A percentile compares a stretch with the other conserved stretches of the same genome.
These are phyloP conservation scores for Trogon surrucura DNA, from an alignment of 2,113 vertebrate genomes.

Conservation along the genomic window DNA sequence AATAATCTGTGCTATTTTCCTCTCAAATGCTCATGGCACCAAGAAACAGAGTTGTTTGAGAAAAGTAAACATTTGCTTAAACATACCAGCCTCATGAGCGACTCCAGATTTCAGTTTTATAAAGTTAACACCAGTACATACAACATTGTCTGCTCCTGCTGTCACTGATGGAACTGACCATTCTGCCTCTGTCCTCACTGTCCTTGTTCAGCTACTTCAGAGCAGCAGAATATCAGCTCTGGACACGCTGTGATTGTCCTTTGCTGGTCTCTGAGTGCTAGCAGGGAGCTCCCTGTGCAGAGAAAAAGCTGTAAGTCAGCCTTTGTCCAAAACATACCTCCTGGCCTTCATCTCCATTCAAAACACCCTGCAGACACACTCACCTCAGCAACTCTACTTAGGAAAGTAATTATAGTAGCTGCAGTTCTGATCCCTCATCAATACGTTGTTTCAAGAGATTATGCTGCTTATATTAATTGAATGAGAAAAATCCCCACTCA, in stretches of 20 bases:
- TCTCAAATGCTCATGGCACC: background rate
- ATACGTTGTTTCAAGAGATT: background rate
- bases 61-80: slow-evolving; percentile 37
- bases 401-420: background rate
- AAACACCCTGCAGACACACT: background rate
- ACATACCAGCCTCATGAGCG: background rate
- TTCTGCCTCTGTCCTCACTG: background rate
- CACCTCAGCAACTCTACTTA: background rate
- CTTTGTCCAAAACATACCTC: background rate
- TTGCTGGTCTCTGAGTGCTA: background rate
- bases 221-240: background rate
- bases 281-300: background rate
- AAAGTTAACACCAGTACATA: background rate
- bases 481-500: background rate
- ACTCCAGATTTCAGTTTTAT: background rate
- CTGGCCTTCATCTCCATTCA: background rate
- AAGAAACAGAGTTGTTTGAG: background rate
- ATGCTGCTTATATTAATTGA: background rate
- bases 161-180: fast-evolving
- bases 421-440: background rate
- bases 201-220: background rate
- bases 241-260: background rate
- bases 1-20: slow-evolving; percentile 16
- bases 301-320: background rate
- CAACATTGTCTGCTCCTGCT: background rate